phyloP scores from a whole-genome alignment of 2,797 vertebrate species.

The Onychomys torridus region DNA sequence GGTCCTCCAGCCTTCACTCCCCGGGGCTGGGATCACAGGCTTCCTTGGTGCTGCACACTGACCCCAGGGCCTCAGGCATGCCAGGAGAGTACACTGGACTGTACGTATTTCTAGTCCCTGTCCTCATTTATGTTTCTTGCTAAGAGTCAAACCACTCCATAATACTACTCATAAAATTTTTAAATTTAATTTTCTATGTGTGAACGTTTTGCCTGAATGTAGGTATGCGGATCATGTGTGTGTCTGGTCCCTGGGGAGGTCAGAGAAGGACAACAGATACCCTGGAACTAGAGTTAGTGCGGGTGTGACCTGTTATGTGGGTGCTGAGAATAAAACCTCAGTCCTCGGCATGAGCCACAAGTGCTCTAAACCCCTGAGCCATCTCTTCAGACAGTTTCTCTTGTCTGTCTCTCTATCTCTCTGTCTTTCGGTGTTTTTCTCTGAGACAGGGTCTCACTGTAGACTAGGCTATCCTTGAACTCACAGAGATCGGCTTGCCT shows the following conservation, averaged over 20 bases:
- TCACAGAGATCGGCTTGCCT: neutral
- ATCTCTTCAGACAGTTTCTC: neutral
- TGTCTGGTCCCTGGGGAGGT: too few species aligned
- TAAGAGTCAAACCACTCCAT: neutral
- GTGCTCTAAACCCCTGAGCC: neutral
- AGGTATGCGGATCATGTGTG: neutral
- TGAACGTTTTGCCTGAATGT: neutral
- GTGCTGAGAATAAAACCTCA: neutral
- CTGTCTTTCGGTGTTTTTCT: neutral
- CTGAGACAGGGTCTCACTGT: neutral
- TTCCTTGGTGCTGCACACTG: neutral
- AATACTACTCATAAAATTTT: neutral
- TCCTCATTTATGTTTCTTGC: constrained; percentile 8
- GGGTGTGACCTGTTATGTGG: neutral
- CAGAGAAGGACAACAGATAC: neutral
- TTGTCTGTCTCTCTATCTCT: neutral
- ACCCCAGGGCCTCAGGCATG: neutral
- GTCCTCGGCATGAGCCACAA: neutral
- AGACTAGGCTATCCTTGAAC: neutral
- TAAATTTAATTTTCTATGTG: neutral
- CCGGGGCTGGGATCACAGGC: neutral
- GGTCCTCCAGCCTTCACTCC: neutral
- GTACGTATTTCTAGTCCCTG: neutral
- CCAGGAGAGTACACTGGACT: neutral
- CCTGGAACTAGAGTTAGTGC: neutral